These are phyloP conservation scores for Stercorarius parasiticus DNA, from an alignment of 2,113 vertebrate genomes.

Conservation along the genomic window DNA sequence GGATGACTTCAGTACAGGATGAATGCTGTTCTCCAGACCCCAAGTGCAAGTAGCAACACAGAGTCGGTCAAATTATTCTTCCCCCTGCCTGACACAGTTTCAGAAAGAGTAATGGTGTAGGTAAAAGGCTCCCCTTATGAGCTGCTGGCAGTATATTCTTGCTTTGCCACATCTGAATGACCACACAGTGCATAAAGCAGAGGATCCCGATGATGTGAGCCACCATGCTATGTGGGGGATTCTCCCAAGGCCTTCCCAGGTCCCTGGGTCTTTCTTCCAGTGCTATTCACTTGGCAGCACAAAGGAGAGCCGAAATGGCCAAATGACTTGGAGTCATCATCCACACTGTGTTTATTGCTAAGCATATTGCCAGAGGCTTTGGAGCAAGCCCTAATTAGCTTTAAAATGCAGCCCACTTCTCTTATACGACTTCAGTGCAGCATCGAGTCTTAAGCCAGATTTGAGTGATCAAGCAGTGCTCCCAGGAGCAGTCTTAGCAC, in stretches of 20 bases:
- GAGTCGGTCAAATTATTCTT: not conserved
- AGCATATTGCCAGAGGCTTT: not conserved
- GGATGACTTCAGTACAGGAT: not conserved
- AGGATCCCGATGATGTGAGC: not conserved
- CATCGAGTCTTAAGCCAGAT: not conserved
- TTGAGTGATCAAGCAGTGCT: not conserved
- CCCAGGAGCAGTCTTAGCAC: not conserved
- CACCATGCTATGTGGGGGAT: fast-evolving
- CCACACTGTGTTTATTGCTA: not conserved
- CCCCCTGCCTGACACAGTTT: not conserved
- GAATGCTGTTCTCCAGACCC: not conserved
- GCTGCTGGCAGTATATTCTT: not conserved
- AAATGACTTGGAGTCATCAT: not conserved
- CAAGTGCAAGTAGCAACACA: not conserved
- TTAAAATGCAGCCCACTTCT: not conserved
- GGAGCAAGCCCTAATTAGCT: not conserved
- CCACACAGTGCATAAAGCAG: not conserved
- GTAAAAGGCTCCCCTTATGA: not conserved
- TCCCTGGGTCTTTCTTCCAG: not conserved
- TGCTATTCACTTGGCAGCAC: not conserved
- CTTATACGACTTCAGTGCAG: not conserved
- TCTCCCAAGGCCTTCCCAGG: not conserved
- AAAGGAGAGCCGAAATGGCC: not conserved
- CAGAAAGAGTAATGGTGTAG: not conserved
- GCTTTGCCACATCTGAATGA: not conserved